Evolutionary conservation across 2,797 vertebrate species (phyloP), one percentile per base, ranked within the genome.

Genomic region (Clarias pachynema): DNA sequence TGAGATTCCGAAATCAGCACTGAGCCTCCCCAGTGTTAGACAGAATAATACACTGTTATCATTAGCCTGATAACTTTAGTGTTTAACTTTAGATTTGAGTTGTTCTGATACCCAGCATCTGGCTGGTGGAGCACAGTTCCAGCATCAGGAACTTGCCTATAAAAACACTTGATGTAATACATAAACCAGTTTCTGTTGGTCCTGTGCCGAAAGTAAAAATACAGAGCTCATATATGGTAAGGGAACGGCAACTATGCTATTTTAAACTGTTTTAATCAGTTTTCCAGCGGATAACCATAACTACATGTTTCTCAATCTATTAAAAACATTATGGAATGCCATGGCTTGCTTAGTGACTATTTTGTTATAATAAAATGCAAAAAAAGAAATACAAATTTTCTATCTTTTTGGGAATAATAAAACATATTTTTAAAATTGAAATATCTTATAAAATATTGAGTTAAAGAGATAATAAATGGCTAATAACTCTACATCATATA

Each of bases 211-310:
- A 31, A 73, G 37, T 59, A 49, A 66, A 81, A 70, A 85, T 53
- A 84, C n/a, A 65, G 66, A n/a, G 26, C 63, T 82, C 63, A 84
- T 85, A 89, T 84, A 89, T 87, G 86, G 74, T 75, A 80, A 82
- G 53, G 31, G 79, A 87, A 82, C 68, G 59, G 59, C 29, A 65
- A 84, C 72, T 22, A 66, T 83, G 63, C 85, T 86, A 73, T 84
- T 86, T 85, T 87, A 86, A 78, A 78, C 82, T 73, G 10, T 2
- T 49, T 49, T 49, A 49, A 59, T 70, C 49, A 72, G 24, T 77
- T 70, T 59, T 80, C 34, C 40, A 74, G 40, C 14, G 31, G 62
- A 68, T 29, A 69, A 82, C 73, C 81, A 70, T 66, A 86, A 79
- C 53, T 83, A 66, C 49, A 66, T 16, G 44, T 74, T 85, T 81